A percentile compares a stretch with the other conserved stretches of the same genome.
Conservation (phyloP, 92 coral and sea anemone species). For the Parazoanthus swiftii region DNA sequence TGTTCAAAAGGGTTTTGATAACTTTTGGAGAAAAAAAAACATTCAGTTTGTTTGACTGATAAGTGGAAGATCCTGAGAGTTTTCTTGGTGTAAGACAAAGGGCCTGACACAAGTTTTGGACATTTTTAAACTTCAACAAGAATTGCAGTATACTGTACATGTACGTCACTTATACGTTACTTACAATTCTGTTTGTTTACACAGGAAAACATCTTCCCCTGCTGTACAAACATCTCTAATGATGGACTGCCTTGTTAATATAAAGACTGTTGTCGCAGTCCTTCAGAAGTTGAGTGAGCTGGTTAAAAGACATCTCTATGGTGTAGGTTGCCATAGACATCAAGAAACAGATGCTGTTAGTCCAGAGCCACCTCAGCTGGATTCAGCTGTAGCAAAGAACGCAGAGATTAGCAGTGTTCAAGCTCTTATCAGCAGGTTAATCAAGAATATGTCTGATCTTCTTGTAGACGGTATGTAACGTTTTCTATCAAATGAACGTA, state of each 20-base stretch:
- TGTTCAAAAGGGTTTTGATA: not conserved
- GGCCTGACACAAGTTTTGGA: not conserved
- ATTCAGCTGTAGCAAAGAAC: not conserved
- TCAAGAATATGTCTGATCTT: slow-evolving; percentile 15
- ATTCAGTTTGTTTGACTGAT: not conserved
- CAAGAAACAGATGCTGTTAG: not conserved
- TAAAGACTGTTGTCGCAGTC: slow-evolving; percentile 52
- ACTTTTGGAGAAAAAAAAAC: too few species aligned
- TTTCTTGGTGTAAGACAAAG: not conserved
- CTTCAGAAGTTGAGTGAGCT: slow-evolving; percentile 44
- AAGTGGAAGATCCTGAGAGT: too few species aligned
- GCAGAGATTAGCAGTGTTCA: not conserved
- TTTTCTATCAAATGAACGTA: not conserved
- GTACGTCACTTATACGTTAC: too few species aligned
- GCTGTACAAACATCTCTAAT: slow-evolving; percentile 51
- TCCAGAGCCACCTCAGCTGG: not conserved
- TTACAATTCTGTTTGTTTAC: not conserved
- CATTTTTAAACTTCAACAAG: slow-evolving; percentile 1
- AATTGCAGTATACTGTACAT: too few species aligned
- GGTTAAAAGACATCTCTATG: not conserved
- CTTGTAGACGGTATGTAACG: slow-evolving; percentile 20
- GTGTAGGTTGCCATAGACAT: slow-evolving; percentile 5
- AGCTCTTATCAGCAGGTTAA: not conserved
- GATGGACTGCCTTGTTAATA: slow-evolving; percentile 61
- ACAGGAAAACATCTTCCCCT: slow-evolving; percentile 44